Base-by-base conservation (phyloP, 2,888 invertebrate genomes). In the Polietes domitor region DNA sequence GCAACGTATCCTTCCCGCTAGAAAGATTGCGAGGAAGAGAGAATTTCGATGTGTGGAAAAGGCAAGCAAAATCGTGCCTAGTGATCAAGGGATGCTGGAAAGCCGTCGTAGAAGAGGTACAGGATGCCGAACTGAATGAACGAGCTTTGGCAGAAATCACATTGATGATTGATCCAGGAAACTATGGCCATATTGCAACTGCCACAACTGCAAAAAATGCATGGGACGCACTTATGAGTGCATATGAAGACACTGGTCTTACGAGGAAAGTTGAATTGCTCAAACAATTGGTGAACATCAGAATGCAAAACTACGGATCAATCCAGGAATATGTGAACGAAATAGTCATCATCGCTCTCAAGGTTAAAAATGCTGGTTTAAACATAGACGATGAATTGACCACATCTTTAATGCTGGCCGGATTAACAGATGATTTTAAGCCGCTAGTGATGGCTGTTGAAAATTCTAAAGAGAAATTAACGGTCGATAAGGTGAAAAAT, bases 131-230 rank as follows among this genome's bases (percentile, higher is more conserved):
- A n/a, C n/a, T 70, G 26, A 68, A 90, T 55, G 83, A 85, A 24
- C 55, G 79, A 24, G 86, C 86, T 21, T 73, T 85, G 9, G 81
- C 86, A 5, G 86, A 86, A 82, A 86, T 87, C n/a, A 86, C 87
- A 21, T 61, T 87, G 7, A 72, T 83, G 63, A 50, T 87, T 7
- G 86, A 87, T 6, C 85, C 86, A 7, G 53, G 70, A 53, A 85
- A 82, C 47, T 87, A 84, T 74, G 83, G 79, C 2, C 85, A 87
- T 41, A 84, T 87, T 17, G 77, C 77, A 21, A 77, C 76, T 10
- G 76, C 83, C 2, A 41, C 17, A 17, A 37, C 72, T n/a, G 75
- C 63, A 6, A 75, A 73, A n/a, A 12, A 26, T 19, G 63, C 75
- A 32, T 63, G 75, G 50, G n/a, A 74, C 12, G 55, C 55, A 7